These are phyloP conservation scores for Sinotaia quadrata DNA, from an alignment of 2,888 invertebrate genomes.

Conservation along the genomic window DNA sequence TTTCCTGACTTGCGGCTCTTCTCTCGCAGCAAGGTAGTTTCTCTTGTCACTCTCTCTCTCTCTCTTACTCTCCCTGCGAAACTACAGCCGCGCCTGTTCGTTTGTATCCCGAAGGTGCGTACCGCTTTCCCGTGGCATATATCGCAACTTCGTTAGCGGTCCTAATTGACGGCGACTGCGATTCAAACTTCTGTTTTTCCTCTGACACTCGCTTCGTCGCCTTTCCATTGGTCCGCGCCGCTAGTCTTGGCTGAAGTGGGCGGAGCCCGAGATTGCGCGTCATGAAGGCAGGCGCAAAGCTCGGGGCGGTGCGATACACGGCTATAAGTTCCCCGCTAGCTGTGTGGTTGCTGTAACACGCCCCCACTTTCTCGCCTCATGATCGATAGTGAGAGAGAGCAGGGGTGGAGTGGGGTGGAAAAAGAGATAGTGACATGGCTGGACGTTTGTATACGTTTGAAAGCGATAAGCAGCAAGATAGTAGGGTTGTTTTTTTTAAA, in stretches of 20 bases:
- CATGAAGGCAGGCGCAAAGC: too few species aligned
- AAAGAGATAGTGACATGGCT: too few species aligned
- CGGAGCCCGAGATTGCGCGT: conserved; percentile 12
- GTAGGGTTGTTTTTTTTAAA: too few species aligned
- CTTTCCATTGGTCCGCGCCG: conserved; percentile 18
- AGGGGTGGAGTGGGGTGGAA: too few species aligned
- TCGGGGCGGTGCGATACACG: background rate
- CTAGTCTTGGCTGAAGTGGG: conserved; percentile 1
- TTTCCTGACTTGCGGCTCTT: background rate
- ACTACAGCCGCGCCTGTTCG: background rate
- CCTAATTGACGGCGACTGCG: conserved; percentile 23
- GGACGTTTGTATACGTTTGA: too few species aligned
- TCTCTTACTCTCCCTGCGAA: background rate
- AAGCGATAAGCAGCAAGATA: too few species aligned
- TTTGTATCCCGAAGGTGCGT: conserved; percentile 17
- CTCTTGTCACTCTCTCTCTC: background rate
- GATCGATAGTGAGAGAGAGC: background rate
- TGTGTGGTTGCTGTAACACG: background rate
- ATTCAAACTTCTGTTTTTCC: conserved; percentile 25
- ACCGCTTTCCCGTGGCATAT: conserved; percentile 14
- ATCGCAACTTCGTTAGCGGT: conserved; percentile 22
- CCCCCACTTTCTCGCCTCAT: conserved; percentile 1
- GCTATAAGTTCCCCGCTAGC: background rate
- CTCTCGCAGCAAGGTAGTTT: background rate
- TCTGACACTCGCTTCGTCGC: conserved; percentile 7